phyloP scores from a whole-genome alignment of 2,113 vertebrate genomes.

The Phylloscopus trochiloides region DNA sequence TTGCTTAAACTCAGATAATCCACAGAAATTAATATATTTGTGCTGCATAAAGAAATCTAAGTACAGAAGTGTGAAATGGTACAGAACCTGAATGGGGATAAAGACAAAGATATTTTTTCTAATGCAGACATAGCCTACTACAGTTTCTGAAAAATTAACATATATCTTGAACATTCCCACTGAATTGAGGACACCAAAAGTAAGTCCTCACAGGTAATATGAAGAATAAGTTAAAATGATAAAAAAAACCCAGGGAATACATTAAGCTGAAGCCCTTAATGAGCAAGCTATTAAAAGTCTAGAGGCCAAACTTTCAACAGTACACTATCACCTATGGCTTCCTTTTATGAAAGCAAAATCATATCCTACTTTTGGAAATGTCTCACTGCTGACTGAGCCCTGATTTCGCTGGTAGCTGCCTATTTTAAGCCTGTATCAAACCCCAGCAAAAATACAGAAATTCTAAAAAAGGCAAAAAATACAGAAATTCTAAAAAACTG shows the following conservation, averaged over 20 bases:
- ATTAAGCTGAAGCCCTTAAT: background rate
- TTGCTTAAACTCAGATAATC: background rate
- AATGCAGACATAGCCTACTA: background rate
- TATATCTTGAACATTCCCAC: background rate
- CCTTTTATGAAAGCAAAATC: background rate
- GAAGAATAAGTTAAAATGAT: background rate
- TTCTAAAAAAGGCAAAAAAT: background rate
- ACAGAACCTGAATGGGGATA: background rate
- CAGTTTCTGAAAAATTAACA: background rate
- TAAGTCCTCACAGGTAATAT: background rate
- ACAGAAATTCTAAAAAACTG: background rate
- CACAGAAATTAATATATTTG: background rate
- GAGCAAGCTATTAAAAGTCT: background rate
- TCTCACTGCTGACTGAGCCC: background rate
- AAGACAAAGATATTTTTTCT: background rate
- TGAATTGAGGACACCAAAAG: background rate
- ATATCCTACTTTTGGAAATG: background rate
- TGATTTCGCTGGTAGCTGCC: background rate
- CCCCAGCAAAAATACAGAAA: background rate
- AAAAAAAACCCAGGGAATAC: background rate
- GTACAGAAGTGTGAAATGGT: background rate
- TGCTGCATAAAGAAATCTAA: background rate
- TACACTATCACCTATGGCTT: background rate
- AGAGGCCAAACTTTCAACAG: background rate
- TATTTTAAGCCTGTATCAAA: background rate